A percentile compares a stretch with the other conserved stretches of the same genome.
Conservation (phyloP, 2,113 vertebrate species). For the Chloropsis cyanopogon region DNA sequence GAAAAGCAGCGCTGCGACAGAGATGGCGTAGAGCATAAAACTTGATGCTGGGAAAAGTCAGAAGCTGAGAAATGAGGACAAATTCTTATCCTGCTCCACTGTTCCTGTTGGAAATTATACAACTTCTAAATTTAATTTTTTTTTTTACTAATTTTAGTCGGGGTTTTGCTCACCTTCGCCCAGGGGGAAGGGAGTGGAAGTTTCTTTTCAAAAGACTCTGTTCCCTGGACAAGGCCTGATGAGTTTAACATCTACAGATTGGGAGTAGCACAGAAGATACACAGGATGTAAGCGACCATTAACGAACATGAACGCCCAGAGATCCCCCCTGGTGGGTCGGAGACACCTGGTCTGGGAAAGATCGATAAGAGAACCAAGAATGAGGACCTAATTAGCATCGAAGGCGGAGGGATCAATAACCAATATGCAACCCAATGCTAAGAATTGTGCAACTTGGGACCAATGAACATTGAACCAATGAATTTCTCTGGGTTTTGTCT, state of each 20-base stretch:
- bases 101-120: background rate
- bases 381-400: background rate
- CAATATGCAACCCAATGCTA: background rate
- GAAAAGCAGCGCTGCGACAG: background rate
- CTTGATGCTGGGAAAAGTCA: background rate
- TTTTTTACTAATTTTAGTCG: background rate
- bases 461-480: rapidly evolving
- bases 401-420: background rate
- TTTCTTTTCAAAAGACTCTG: background rate
- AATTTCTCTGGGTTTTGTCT: background rate
- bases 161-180: rapidly evolving
- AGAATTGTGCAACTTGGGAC: background rate
- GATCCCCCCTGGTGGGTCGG: too few relatives aligned
- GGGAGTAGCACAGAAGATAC: background rate
- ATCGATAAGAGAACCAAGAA: background rate
- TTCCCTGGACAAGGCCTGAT: background rate
- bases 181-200: background rate
- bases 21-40: background rate
- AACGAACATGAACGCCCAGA: rapidly evolving
- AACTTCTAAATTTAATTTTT: background rate
- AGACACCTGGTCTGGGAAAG: background rate
- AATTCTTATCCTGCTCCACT: background rate
- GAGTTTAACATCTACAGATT: background rate
- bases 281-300: background rate
- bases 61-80: background rate